phyloP scores from a whole-genome alignment of 2,888 invertebrate genomes.

The Parasteatoda lunata region DNA sequence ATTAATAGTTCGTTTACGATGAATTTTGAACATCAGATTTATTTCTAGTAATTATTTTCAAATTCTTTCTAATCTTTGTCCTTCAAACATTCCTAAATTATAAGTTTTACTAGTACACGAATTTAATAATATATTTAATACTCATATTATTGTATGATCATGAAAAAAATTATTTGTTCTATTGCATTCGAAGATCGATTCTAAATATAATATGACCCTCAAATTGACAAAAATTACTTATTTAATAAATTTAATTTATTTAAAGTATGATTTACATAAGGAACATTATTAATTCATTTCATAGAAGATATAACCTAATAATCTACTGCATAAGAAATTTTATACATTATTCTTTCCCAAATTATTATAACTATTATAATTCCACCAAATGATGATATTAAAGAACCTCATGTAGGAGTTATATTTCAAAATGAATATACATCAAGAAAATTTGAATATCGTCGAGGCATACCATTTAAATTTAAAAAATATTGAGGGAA shows the following conservation, averaged over 20 bases:
- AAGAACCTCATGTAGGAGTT: slow-evolving; percentile 81
- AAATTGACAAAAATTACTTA: slow-evolving; percentile 76
- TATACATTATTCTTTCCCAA: slow-evolving; percentile 79
- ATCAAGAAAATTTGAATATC: slow-evolving; percentile 84
- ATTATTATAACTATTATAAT: slow-evolving; percentile 80
- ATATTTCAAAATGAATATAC: slow-evolving; percentile 81
- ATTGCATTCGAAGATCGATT: slow-evolving; percentile 72
- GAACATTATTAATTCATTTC: slow-evolving; percentile 72
- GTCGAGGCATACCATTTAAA: slow-evolving; percentile 83
- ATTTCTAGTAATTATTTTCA: slow-evolving; percentile 67
- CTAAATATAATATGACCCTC: slow-evolving; percentile 71
- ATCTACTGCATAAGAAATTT: slow-evolving; percentile 75
- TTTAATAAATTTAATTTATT: slow-evolving; percentile 75
- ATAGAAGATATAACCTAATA: slow-evolving; percentile 78
- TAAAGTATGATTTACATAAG: slow-evolving; percentile 71
- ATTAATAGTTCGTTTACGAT: too few relatives aligned
- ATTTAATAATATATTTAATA: slow-evolving; percentile 70
- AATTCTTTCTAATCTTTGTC: slow-evolving; percentile 69
- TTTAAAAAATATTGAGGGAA: slow-evolving; percentile 87
- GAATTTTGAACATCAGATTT: slow-evolving; percentile 47
- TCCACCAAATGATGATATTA: slow-evolving; percentile 79
- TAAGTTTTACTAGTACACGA: slow-evolving; percentile 19
- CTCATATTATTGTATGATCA: slow-evolving; percentile 72
- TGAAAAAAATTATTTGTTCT: slow-evolving; percentile 72
- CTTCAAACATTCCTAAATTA: slow-evolving; percentile 68